Conservation (phyloP, 2,797 vertebrate genomes). For the Molossus alvarezi region DNA sequence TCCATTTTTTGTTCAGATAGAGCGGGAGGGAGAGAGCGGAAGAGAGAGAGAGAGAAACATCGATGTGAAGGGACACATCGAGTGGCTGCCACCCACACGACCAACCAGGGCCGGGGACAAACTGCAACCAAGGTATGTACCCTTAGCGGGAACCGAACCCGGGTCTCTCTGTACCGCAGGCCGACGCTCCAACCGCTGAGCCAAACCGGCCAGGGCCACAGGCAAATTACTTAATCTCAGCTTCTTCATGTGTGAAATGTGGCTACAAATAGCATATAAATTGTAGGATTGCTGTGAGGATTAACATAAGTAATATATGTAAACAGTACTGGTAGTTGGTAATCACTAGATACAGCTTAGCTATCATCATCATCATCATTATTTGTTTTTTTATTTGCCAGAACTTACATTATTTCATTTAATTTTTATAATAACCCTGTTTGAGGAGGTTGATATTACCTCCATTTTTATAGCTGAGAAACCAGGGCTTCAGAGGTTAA, state of each 20-base stretch:
- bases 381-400: slow-evolving; percentile 51
- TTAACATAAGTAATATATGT: slow-evolving; percentile 49
- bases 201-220: too few species aligned
- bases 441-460: slow-evolving; percentile 1
- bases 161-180: too few species aligned
- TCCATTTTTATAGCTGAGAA: slow-evolving; percentile 51
- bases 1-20: too few species aligned
- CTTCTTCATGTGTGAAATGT: slow-evolving; percentile 57
- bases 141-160: too few species aligned
- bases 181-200: too few species aligned
- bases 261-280: background rate
- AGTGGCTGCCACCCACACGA: too few species aligned
- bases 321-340: slow-evolving; percentile 3
- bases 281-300: slow-evolving; percentile 20
- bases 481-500: background rate
- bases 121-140: too few species aligned
- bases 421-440: slow-evolving; percentile 28
- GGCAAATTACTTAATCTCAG: background rate
- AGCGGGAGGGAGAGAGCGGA: too few species aligned
- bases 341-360: slow-evolving; percentile 25
- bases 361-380: slow-evolving; percentile 26
- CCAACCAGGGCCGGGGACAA: too few species aligned
- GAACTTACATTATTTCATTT: slow-evolving; percentile 12
- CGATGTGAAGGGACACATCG: too few species aligned
- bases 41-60: too few species aligned